phyloP scores from a whole-genome alignment of 2,888 invertebrate species.

The Pheosia gnoma region DNA sequence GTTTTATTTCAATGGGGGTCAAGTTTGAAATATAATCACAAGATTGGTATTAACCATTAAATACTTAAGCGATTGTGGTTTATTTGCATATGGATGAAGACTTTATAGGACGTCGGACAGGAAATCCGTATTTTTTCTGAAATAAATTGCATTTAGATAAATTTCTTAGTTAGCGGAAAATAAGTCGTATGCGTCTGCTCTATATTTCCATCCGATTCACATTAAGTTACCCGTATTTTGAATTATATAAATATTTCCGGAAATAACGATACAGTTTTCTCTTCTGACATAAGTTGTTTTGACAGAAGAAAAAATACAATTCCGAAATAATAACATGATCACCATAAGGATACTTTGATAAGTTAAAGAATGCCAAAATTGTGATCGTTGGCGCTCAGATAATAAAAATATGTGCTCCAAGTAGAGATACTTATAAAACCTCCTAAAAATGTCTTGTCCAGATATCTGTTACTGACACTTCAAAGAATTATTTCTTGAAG shows the following conservation, averaged over 20 bases:
- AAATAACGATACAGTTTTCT: too few relatives aligned
- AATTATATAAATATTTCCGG: too few relatives aligned
- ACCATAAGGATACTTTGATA: neutral
- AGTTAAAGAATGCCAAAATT: constrained; percentile 19
- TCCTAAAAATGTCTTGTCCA: constrained; percentile 10
- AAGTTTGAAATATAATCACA: constrained; percentile 43
- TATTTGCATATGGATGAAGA: too few relatives aligned
- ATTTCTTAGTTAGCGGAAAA: too few relatives aligned
- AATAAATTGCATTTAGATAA: too few relatives aligned
- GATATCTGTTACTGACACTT: constrained; percentile 17
- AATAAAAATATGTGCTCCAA: neutral
- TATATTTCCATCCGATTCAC: too few relatives aligned
- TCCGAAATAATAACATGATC: too few relatives aligned
- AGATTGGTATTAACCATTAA: constrained; percentile 16
- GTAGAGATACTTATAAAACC: constrained; percentile 2
- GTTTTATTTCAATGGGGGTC: constrained; percentile 45
- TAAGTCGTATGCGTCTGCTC: too few relatives aligned
- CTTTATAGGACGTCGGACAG: neutral
- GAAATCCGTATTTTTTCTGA: too few relatives aligned
- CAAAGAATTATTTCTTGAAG: constrained; percentile 17
- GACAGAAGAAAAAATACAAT: too few relatives aligned
- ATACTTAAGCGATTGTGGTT: constrained; percentile 14
- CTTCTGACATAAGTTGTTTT: too few relatives aligned
- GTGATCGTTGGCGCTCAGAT: constrained; percentile 8
- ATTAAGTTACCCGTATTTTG: too few relatives aligned